Percentiles rank a stretch among this genome's conserved stretches.
Conservation (phyloP, 2,888 invertebrate genomes). For the Ormyrus nitidulus region DNA sequence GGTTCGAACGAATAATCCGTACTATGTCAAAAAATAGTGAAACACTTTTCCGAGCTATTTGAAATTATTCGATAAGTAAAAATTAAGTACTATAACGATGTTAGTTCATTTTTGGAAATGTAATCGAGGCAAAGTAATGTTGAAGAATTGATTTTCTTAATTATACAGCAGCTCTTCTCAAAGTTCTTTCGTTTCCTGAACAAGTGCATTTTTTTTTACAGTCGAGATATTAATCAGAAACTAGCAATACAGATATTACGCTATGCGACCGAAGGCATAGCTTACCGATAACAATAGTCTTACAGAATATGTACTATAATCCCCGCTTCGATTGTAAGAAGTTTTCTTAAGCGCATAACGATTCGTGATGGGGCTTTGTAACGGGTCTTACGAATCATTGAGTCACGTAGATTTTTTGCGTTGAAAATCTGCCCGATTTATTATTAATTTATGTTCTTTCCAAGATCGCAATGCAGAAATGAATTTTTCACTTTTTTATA, state of each 20-base stretch:
- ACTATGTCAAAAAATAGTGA: slow-evolving; percentile 18
- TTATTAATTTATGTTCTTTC: slow-evolving; percentile 21
- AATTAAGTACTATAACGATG: slow-evolving; percentile 48
- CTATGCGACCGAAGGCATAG: slow-evolving; percentile 48
- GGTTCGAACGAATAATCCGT: slow-evolving; percentile 32
- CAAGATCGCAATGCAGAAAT: slow-evolving; percentile 19
- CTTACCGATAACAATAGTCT: slow-evolving; percentile 56
- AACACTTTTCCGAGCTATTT: slow-evolving; percentile 36
- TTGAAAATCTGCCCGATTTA: slow-evolving; percentile 16
- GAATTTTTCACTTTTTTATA: slow-evolving; percentile 50
- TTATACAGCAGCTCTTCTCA: slow-evolving; percentile 40
- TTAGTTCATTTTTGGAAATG: slow-evolving; percentile 36
- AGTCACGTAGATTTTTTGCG: slow-evolving; percentile 41
- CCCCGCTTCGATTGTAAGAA: slow-evolving; percentile 35
- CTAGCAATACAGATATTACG: slow-evolving; percentile 44
- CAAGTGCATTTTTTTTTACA: slow-evolving; percentile 24
- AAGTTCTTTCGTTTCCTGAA: slow-evolving; percentile 15
- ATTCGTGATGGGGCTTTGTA: slow-evolving; percentile 6
- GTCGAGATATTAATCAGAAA: slow-evolving; percentile 46
- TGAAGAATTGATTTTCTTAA: slow-evolving; percentile 36
- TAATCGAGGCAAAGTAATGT: slow-evolving; percentile 29
- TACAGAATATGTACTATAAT: slow-evolving; percentile 52
- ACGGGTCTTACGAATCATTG: slow-evolving; percentile 11
- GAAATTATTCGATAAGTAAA: slow-evolving; percentile 47
- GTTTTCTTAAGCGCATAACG: slow-evolving; percentile 35